Conservation (phyloP, 1,140 invertebrate genomes). For the Marisa cornuarietis region DNA sequence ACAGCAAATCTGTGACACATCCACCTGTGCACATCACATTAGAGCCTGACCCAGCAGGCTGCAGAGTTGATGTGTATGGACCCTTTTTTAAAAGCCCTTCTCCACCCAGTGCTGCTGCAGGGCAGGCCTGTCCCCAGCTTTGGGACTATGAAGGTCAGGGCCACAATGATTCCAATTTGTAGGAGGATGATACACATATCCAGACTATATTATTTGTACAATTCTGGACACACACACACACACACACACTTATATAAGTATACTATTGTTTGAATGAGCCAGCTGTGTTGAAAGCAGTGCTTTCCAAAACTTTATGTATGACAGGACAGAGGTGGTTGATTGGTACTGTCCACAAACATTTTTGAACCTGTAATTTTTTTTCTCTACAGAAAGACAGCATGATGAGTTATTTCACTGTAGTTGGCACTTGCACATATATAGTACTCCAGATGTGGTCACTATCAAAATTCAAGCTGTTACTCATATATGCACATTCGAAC, state of each 20-base stretch:
- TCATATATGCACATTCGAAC: no score
- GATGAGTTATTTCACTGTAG: no score
- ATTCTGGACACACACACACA: no score
- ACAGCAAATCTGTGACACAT: slow-evolving; percentile 43
- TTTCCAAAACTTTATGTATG: neutral
- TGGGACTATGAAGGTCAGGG: slow-evolving; percentile 68
- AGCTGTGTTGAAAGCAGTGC: no score
- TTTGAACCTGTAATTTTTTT: neutral
- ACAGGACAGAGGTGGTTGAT: neutral
- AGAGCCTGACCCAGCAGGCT: slow-evolving; percentile 5
- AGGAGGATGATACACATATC: no score
- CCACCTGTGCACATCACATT: slow-evolving; percentile 34
- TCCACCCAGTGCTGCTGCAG: slow-evolving; percentile 47
- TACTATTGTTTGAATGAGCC: no score
- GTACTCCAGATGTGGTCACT: no score
- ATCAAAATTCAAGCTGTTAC: no score
- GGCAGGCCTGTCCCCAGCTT: slow-evolving; percentile 61
- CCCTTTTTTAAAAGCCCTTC: slow-evolving; percentile 66
- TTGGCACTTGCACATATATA: no score
- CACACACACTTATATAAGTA: no score
- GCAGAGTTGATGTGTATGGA: slow-evolving; percentile 45
- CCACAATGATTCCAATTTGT: neutral
- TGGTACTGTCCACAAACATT: neutral
- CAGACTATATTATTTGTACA: no score
- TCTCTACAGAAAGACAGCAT: neutral